Percentiles rank a stretch among this genome's conserved stretches.
Evolutionary conservation across 2,888 invertebrate species (phyloP).

Genomic region (Drosophila barbarae): DNA sequence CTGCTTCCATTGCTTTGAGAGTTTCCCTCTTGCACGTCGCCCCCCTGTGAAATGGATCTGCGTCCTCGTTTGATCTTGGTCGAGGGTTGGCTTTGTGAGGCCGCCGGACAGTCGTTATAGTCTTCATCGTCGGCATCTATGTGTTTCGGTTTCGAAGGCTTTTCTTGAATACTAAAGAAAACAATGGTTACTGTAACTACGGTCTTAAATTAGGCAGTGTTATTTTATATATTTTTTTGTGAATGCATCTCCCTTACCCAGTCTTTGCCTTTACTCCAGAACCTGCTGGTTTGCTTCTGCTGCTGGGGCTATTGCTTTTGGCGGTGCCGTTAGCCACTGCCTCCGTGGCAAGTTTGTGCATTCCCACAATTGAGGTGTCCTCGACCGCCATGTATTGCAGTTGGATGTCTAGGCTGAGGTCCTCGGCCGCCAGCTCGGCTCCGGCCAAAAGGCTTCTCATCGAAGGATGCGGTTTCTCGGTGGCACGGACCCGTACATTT

Average conservation of each 20-base stretch:
- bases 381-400: conserved; percentile 37
- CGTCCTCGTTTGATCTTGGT: conserved; percentile 35
- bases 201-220: not conserved
- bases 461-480: conserved; percentile 3
- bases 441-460: conserved; percentile 20
- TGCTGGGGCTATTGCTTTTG: not conserved
- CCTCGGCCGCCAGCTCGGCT: not conserved
- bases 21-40: not conserved
- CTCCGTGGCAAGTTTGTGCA: conserved; percentile 10
- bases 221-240: too few relatives aligned
- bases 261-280: conserved; percentile 4
- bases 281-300: not conserved
- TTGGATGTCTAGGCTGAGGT: conserved; percentile 37
- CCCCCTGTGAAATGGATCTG: conserved; percentile 53
- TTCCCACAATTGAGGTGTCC: not conserved
- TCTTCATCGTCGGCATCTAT: conserved; percentile 26
- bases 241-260: conserved; percentile 1
- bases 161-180: not conserved
- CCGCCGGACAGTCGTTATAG: not conserved
- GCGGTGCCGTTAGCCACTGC: conserved; percentile 14
- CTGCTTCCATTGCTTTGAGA: not conserved
- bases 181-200: not conserved
- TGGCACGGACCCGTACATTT: conserved; percentile 37
- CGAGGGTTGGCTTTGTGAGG: not conserved
- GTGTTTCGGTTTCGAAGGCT: conserved; percentile 16